Percentiles rank a stretch among this genome's conserved stretches.
These are phyloP conservation scores for Percina caprodes DNA, from an alignment of 2,113 vertebrate species.

Conservation along the genomic window DNA sequence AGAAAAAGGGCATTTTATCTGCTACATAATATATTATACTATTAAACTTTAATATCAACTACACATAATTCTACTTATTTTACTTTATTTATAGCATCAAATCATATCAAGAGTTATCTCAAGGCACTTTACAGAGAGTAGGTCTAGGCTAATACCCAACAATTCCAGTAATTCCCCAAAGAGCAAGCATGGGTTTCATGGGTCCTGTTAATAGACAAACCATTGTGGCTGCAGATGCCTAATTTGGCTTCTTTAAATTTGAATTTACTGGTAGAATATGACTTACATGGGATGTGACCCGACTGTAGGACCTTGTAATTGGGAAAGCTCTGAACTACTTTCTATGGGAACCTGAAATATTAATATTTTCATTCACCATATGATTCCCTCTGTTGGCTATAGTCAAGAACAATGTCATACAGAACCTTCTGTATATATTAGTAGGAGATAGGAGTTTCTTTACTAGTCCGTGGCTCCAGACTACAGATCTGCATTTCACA, in stretches of 20 bases:
- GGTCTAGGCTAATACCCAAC: too few species aligned
- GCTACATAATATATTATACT: background rate
- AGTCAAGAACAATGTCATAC: background rate
- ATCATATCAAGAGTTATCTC: too few species aligned
- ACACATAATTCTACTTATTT: too few species aligned
- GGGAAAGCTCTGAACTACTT: background rate
- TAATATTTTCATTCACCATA: constrained; percentile 5
- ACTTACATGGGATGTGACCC: background rate
- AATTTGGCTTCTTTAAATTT: background rate
- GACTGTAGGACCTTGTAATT: background rate
- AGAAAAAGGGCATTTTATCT: background rate
- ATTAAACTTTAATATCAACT: background rate
- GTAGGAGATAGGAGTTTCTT: too few species aligned
- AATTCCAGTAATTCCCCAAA: too few species aligned
- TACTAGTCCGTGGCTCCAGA: too few species aligned
- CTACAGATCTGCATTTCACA: too few species aligned
- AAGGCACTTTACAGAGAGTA: too few species aligned
- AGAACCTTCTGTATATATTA: constrained; percentile 3
- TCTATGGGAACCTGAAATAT: too few species aligned
- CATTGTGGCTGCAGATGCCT: too few species aligned
- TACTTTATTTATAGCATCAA: too few species aligned
- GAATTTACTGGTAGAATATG: background rate
- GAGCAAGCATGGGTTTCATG: background rate
- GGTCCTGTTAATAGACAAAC: background rate
- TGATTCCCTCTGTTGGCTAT: background rate